Percentiles rank a stretch among this genome's conserved stretches.
phyloP scores from a whole-genome alignment of 2,797 vertebrate species.

The Pipistrellus pipistrellus region DNA sequence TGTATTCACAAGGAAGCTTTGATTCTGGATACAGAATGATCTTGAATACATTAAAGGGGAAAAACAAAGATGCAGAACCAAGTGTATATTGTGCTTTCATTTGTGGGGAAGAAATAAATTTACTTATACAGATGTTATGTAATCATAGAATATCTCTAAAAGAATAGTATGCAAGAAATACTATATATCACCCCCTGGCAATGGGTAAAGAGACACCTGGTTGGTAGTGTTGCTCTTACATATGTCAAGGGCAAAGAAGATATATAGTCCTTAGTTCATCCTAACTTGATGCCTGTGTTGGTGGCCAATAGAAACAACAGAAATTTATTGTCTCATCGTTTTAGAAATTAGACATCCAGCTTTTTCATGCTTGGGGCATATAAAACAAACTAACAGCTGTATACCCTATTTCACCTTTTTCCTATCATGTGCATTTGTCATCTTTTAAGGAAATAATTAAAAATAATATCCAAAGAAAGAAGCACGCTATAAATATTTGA shows the following conservation, averaged over 20 bases:
- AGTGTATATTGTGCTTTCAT: neutral
- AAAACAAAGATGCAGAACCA: conserved; percentile 4
- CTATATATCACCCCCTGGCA: neutral
- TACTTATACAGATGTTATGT: neutral
- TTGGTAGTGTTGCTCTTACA: neutral
- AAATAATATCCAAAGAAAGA: conserved; percentile 4
- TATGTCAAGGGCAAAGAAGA: neutral
- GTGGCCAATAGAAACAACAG: neutral
- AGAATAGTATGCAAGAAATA: neutral
- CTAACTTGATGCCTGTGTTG: neutral
- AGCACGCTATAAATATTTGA: neutral
- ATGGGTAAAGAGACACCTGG: neutral
- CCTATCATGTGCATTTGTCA: neutral
- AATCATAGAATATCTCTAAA: neutral
- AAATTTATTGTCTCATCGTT: too few relatives aligned
- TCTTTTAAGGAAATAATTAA: neutral
- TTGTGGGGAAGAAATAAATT: neutral
- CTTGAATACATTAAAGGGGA: conserved; percentile 15
- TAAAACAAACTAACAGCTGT: neutral
- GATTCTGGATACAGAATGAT: neutral
- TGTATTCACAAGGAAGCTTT: neutral
- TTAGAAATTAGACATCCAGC: neutral
- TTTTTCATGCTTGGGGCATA: neutral
- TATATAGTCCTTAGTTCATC: neutral
- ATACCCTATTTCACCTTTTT: neutral